Evolutionary conservation across 2,797 vertebrate genomes (phyloP).

Genomic region (Lagodon rhomboides): DNA sequence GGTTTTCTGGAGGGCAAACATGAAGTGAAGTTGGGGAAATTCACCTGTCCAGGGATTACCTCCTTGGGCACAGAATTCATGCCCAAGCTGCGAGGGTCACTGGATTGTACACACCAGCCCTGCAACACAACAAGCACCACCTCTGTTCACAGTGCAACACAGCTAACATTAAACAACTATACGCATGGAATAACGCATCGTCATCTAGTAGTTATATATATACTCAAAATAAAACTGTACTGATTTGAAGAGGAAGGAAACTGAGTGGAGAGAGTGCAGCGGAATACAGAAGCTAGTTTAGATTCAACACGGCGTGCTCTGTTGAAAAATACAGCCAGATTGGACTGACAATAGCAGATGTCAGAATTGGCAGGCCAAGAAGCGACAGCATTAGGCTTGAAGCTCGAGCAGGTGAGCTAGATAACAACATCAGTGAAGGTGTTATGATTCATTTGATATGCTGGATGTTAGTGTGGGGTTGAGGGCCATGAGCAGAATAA

Average conservation of each 20-base stretch:
- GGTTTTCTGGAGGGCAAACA: slow-evolving; percentile 12
- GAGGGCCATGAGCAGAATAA: slow-evolving; percentile 48
- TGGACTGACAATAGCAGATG: slow-evolving; percentile 70
- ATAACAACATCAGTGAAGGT: slow-evolving; percentile 64
- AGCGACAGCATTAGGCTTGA: slow-evolving; percentile 63
- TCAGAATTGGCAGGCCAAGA: slow-evolving; percentile 64
- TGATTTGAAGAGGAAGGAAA: background rate
- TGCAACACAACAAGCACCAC: slow-evolving; percentile 82
- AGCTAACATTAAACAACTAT: slow-evolving; percentile 5
- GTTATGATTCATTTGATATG: slow-evolving; percentile 70
- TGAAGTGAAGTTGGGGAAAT: slow-evolving; percentile 36
- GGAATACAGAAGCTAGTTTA: slow-evolving; percentile 42
- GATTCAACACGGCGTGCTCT: slow-evolving; percentile 46
- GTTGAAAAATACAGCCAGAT: slow-evolving; percentile 59
- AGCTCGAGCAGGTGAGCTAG: slow-evolving; percentile 61
- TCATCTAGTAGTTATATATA: background rate
- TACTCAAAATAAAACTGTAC: slow-evolving; percentile 1
- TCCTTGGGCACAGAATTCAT: slow-evolving; percentile 88
- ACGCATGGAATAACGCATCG: background rate
- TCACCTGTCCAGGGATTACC: slow-evolving; percentile 91
- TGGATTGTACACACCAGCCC: slow-evolving; percentile 91
- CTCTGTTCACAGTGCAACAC: slow-evolving; percentile 44
- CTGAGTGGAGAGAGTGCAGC: background rate
- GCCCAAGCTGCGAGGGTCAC: slow-evolving; percentile 83
- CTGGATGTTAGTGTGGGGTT: slow-evolving; percentile 51